A percentile compares a stretch with the other conserved stretches of the same genome.
These are phyloP conservation scores for Ectropis grisescens DNA, from an alignment of 1,140 invertebrate genomes.

Conservation along the genomic window DNA sequence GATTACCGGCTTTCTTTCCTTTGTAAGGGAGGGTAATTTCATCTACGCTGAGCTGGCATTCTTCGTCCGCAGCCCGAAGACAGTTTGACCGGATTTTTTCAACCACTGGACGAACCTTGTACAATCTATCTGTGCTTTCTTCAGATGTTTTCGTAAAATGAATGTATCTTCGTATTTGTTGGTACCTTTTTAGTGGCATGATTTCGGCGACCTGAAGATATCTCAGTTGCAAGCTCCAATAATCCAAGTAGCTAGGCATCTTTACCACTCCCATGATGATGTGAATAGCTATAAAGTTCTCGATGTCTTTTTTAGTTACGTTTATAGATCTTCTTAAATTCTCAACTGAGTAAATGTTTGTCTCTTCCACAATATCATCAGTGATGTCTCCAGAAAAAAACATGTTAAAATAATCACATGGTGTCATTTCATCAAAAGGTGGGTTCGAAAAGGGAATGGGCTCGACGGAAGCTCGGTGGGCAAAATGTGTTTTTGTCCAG, in stretches of 20 bases:
- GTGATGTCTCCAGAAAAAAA: no score
- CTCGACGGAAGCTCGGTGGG: no score
- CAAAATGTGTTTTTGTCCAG: no score
- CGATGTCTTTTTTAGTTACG: slow-evolving; percentile 3
- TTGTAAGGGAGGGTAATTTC: slow-evolving; percentile 65
- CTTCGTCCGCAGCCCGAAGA: slow-evolving; percentile 24
- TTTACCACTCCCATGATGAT: slow-evolving; percentile 13
- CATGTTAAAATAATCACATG: no score
- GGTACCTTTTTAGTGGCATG: slow-evolving; percentile 30
- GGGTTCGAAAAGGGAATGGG: no score
- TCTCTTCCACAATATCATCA: no score
- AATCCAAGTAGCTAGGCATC: slow-evolving; percentile 11
- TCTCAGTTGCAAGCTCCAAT: slow-evolving; percentile 10
- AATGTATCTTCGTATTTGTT: slow-evolving; percentile 21
- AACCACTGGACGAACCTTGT: slow-evolving; percentile 31
- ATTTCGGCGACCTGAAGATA: slow-evolving; percentile 21
- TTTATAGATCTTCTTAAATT: no score
- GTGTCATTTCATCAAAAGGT: no score
- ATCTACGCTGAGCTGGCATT: slow-evolving; percentile 34
- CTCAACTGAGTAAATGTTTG: no score
- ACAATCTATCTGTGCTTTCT: slow-evolving; percentile 24
- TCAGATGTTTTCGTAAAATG: slow-evolving; percentile 31
- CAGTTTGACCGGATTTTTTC: slow-evolving; percentile 31
- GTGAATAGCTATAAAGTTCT: slow-evolving; percentile 10
- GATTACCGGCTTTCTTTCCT: slow-evolving; percentile 36